Evolutionary conservation across 1,140 invertebrate genomes (phyloP), one percentile per base, ranked within the genome.

Genomic region (Zaprionus kolodkinae): DNA sequence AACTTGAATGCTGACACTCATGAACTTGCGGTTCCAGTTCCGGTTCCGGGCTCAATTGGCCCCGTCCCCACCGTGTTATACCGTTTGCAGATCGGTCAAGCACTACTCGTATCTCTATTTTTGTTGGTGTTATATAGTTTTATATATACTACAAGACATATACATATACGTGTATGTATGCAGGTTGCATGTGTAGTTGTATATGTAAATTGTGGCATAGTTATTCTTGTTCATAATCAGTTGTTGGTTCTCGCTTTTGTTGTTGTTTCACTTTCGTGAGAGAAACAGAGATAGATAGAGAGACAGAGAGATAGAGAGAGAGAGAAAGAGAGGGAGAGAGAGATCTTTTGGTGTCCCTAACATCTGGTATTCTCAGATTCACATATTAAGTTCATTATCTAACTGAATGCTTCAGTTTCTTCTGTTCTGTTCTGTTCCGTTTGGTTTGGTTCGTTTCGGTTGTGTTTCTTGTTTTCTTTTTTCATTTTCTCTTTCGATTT

Each of bases 1-100:
- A 86, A 85, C 65, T 74, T 77, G 75, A 70, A 81, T 81, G 79
- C 79, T 72, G 75, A 80, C 79, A 67, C 57, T 78, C 55, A 55
- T 67, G 40, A 50, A 25, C 45, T 68, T 67, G 52, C 35, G 68
- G 65, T 76, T 59, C 50, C 63, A 64, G 64, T 67, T 68, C 68
- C 33, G 40, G n/a, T 45, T 45, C n/a, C n/a, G n/a, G n/a, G 17
- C 36, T 21, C 12, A 9, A 1, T 45, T 7, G 6, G 55, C 63
- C 64, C 72, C 40, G 7, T 43, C 13, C 6, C n/a, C 40, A n/a
- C n/a, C n/a, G n/a, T n/a, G n/a, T n/a, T n/a, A n/a, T n/a, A n/a
- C n/a, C 40, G n/a, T 15, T 17, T 7, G 67, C 63, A 36, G 54
- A 70, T 48, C 52, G 50, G 64, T 67, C 56, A 52, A 73, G 60